These are phyloP conservation scores for Asteroscopus sphinx DNA, from an alignment of 2,888 invertebrate genomes.

Conservation along the genomic window DNA sequence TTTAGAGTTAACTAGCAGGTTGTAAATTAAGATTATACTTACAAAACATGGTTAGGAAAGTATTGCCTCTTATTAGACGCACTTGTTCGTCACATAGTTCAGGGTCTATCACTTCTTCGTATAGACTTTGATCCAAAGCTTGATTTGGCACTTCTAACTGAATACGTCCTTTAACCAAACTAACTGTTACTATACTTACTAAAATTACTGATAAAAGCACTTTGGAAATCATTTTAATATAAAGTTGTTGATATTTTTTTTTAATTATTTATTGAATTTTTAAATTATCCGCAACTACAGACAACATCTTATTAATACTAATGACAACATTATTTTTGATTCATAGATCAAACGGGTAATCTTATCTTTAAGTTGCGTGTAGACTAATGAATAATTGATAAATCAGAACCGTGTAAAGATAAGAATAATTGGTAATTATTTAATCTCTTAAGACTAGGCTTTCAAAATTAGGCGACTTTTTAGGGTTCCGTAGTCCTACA, in stretches of 20 bases:
- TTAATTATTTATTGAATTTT: neutral
- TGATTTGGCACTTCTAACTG: constrained; percentile 39
- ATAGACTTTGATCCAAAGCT: constrained; percentile 68
- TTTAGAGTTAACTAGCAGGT: neutral
- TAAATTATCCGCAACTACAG: too few relatives aligned
- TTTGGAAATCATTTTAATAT: constrained; percentile 29
- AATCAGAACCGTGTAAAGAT: too few relatives aligned
- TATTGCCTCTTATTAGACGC: constrained; percentile 55
- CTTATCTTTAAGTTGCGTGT: too few relatives aligned
- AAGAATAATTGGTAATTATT: too few relatives aligned
- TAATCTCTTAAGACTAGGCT: too few relatives aligned
- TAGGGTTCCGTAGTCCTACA: too few relatives aligned
- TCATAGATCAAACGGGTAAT: too few relatives aligned
- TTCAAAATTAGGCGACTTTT: too few relatives aligned
- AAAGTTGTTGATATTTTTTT: neutral
- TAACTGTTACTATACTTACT: constrained; percentile 27
- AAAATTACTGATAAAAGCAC: constrained; percentile 21
- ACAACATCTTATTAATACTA: too few relatives aligned
- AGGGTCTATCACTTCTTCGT: constrained; percentile 69
- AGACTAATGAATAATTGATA: too few relatives aligned
- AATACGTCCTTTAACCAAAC: constrained; percentile 38
- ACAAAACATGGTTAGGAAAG: constrained; percentile 63
- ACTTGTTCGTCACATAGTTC: constrained; percentile 72
- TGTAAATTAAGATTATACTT: constrained; percentile 57
- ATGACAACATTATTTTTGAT: too few relatives aligned